These are phyloP conservation scores for Oxygymnocypris stewartii DNA, from an alignment of 2,113 vertebrate species.

Conservation along the genomic window DNA sequence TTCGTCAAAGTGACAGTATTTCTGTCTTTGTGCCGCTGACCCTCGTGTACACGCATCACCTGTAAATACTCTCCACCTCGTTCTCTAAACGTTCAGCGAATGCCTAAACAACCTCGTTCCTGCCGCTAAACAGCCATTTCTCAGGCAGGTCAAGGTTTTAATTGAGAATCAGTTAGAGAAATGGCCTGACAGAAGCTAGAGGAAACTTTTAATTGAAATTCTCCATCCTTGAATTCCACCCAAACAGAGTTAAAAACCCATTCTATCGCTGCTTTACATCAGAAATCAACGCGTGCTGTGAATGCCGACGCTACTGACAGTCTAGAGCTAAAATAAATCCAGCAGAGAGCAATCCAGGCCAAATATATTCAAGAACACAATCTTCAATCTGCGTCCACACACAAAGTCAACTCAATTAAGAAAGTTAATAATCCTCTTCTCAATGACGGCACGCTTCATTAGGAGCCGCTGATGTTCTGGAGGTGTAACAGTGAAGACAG, in stretches of 20 bases:
- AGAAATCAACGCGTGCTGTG: neutral
- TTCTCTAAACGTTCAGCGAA: slow-evolving; percentile 5
- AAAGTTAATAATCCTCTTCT: slow-evolving; percentile 69
- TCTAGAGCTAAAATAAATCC: slow-evolving; percentile 63
- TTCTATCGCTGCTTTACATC: neutral
- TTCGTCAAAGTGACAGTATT: neutral
- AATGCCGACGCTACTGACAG: neutral
- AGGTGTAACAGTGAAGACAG: slow-evolving; percentile 49
- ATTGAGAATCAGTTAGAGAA: slow-evolving; percentile 37
- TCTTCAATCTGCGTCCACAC: neutral
- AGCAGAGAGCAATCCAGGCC: neutral
- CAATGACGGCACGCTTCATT: slow-evolving; percentile 45
- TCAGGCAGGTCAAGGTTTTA: slow-evolving; percentile 52
- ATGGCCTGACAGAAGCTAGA: slow-evolving; percentile 54
- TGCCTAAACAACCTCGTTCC: slow-evolving; percentile 15
- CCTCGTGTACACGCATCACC: neutral
- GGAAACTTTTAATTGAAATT: slow-evolving; percentile 63
- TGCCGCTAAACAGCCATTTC: slow-evolving; percentile 41
- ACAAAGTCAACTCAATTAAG: slow-evolving; percentile 65
- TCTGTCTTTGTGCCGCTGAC: neutral
- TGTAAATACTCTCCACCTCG: slow-evolving; percentile 15
- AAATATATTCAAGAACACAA: neutral
- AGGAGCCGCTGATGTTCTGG: slow-evolving; percentile 71
- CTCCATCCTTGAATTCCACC: slow-evolving; percentile 41
- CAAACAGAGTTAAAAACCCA: neutral